Evolutionary conservation across 1,140 invertebrate species (phyloP).

Genomic region (Philaenus spumarius): DNA sequence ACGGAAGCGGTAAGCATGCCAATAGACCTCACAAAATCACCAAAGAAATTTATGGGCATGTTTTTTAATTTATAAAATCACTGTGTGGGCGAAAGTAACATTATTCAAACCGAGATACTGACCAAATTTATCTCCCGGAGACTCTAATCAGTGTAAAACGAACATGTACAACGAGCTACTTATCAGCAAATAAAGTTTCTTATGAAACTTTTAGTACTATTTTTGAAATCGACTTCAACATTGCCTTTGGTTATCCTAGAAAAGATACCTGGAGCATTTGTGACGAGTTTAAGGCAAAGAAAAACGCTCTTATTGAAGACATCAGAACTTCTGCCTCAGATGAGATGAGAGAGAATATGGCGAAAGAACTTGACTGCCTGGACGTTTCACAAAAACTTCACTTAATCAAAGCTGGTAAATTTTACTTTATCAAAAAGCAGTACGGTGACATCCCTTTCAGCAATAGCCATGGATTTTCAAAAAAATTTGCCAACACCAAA

Average conservation of each 20-base stretch:
- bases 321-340: not conserved
- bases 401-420: constrained; percentile 13
- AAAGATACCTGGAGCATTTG: constrained; percentile 16
- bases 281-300: not conserved
- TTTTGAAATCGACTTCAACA: constrained; percentile 16
- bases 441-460: not conserved
- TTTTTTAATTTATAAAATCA: not conserved
- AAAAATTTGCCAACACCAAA: constrained; percentile 17
- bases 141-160: not conserved
- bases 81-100: not conserved
- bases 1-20: no score
- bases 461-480: constrained; percentile 14
- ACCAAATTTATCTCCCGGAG: constrained; percentile 1
- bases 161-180: constrained; percentile 28
- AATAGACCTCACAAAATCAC: not conserved
- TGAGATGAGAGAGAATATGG: not conserved
- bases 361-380: not conserved
- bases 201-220: constrained; percentile 16
- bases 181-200: not conserved
- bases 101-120: constrained; percentile 1
- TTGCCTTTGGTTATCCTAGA: constrained; percentile 16
- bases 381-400: constrained; percentile 1
- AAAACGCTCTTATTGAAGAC: not conserved
- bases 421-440: constrained; percentile 12
- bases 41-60: not conserved